phyloP scores from a whole-genome alignment of 2,797 vertebrate genomes.

The Anniella stebbinsi region DNA sequence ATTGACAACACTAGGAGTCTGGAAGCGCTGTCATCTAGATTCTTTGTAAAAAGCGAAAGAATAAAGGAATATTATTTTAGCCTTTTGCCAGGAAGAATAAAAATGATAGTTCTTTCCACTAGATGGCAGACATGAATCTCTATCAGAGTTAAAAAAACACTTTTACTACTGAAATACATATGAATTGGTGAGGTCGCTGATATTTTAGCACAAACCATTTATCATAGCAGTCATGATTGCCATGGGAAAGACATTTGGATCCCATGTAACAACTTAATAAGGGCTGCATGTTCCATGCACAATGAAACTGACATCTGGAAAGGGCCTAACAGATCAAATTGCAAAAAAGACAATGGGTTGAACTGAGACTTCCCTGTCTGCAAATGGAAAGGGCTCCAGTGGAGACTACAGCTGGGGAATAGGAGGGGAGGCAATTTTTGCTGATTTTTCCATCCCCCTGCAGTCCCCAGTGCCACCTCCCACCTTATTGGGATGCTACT shows the following conservation, averaged over 20 bases:
- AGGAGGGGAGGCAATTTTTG: neutral
- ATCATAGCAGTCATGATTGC: neutral
- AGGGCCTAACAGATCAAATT: neutral
- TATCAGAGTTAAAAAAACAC: neutral
- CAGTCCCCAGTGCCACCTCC: neutral
- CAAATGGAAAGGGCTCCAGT: neutral
- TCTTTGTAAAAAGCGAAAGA: neutral
- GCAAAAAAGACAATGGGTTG: neutral
- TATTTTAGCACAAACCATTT: neutral
- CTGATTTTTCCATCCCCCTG: neutral
- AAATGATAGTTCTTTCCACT: conserved; percentile 43
- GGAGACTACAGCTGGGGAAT: neutral
- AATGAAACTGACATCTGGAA: neutral
- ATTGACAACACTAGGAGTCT: neutral
- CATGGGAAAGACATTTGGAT: neutral
- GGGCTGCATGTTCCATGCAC: neutral
- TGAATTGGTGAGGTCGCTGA: neutral
- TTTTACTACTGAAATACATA: neutral
- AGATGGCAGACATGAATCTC: conserved; percentile 59
- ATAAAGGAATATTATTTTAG: neutral
- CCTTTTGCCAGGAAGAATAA: neutral
- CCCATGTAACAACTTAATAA: neutral
- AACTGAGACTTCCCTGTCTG: neutral
- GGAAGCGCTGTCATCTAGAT: neutral
- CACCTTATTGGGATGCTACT: neutral